Evolutionary conservation across 2,113 vertebrate genomes (phyloP).

Genomic region (Grammomys surdaster): DNA sequence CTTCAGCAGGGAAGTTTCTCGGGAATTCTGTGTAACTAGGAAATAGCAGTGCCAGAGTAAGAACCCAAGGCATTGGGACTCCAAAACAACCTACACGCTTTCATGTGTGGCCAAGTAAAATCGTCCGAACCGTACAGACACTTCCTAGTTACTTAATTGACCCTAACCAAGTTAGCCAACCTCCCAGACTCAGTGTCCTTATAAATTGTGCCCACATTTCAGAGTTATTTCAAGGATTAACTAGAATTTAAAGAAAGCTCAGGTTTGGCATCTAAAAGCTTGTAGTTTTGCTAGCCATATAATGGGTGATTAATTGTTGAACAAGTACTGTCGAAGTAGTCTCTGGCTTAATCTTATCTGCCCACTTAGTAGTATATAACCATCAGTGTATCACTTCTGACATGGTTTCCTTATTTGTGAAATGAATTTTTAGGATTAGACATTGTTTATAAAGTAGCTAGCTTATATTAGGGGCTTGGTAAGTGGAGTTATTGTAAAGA

Average conservation of each 20-base stretch:
- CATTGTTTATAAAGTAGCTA: slow-evolving; percentile 51
- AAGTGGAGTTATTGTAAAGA: slow-evolving; percentile 48
- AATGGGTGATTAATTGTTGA: background rate
- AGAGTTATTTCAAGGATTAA: slow-evolving; percentile 41
- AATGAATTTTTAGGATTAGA: slow-evolving; percentile 52
- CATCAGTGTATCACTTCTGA: background rate
- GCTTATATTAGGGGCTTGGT: background rate
- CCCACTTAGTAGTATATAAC: background rate
- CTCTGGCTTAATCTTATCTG: background rate
- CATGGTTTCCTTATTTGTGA: slow-evolving; percentile 47
- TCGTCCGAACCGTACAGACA: background rate
- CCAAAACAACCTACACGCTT: background rate
- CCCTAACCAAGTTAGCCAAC: background rate
- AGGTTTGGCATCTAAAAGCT: background rate
- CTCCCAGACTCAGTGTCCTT: background rate
- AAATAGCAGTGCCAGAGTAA: background rate
- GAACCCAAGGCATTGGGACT: background rate
- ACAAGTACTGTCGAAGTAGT: background rate
- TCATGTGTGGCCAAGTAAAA: background rate
- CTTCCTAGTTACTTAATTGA: slow-evolving; percentile 30
- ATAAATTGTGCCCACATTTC: background rate
- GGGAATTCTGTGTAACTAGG: background rate
- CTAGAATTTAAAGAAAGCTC: slow-evolving; percentile 15
- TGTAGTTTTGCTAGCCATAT: background rate
- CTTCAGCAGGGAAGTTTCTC: background rate